Conservation (phyloP, 2,797 vertebrate genomes). For the Gambelia wislizenii region DNA sequence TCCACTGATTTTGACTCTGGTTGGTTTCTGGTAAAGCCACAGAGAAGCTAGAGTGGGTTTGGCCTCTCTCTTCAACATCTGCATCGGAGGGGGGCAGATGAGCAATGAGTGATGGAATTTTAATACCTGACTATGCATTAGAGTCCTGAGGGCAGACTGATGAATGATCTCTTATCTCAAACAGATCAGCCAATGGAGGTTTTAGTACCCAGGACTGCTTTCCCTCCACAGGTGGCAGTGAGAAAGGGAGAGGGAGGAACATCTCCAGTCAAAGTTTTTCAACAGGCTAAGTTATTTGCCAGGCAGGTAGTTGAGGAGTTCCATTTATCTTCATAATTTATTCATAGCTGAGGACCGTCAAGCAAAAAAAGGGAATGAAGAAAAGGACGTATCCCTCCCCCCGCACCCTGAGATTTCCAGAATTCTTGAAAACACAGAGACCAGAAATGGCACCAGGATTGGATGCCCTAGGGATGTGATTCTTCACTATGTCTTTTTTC, state of each 20-base stretch:
- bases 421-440: neutral
- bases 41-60: neutral
- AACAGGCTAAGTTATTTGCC: neutral
- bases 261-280: neutral
- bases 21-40: neutral
- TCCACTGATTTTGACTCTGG: neutral
- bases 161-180: neutral
- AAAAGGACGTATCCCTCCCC: neutral
- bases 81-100: neutral
- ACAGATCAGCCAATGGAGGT: neutral
- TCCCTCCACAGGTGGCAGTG: neutral
- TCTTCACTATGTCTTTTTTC: too few species aligned
- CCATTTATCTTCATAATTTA: neutral
- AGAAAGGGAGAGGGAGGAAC: neutral
- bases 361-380: neutral
- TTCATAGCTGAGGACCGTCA: neutral
- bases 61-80: neutral
- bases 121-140: neutral
- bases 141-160: neutral
- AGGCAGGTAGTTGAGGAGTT: neutral
- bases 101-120: neutral
- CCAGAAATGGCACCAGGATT: neutral
- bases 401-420: accelerated
- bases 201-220: too few species aligned
- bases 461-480: neutral